Evolutionary conservation across 2,113 vertebrate genomes (phyloP), one percentile per base, ranked within the genome.

Genomic region (Tetraodon nigroviridis): DNA sequence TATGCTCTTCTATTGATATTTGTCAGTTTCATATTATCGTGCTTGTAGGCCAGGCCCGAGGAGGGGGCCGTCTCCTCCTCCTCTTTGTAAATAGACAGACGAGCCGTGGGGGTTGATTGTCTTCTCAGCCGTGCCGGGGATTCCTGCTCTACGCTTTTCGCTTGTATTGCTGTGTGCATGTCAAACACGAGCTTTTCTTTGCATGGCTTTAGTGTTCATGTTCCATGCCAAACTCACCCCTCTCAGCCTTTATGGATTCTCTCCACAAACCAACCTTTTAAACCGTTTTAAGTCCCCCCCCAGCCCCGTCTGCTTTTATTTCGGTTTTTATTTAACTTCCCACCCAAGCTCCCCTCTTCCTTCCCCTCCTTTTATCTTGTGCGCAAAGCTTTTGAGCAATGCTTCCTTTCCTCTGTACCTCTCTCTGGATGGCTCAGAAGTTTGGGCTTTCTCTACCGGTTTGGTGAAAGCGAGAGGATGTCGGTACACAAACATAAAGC

Each of bases 151-250:
- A 76, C 77, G 90, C 87, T 90, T 93, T 93, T 90, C 85, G 88
- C 93, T 94, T 86, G 92, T 94, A 92, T 92, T 92, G 92, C 91
- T 91, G 90, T 93, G 90, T 95, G 93, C 93, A 94, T 94, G 93
- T 93, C 89, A 86, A 87, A 92, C 91, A 90, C 64, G 63, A 87
- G 87, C 87, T 89, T 90, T 91, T 89, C 87, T 90, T 91, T 91
- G 91, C 90, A 92, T 92, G 91, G 89, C 87, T 87, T 88, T 87
- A 73, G 81, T 90, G 89, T 90, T 88, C 88, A 79, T 76, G 87
- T 86, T 84, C 75, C 81, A 89, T 82, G 74, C 82, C 70, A 77
- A 81, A 81, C 72, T 73, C 82, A 54, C 76, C 15, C 14, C 77
- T 78, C 81, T 86, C 76, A 63, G 80, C 75, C 71, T 67, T 64